phyloP scores from a whole-genome alignment of 30 jellyfish, hydroid and myxozoan genomes.

The Aurelia coerulea region DNA sequence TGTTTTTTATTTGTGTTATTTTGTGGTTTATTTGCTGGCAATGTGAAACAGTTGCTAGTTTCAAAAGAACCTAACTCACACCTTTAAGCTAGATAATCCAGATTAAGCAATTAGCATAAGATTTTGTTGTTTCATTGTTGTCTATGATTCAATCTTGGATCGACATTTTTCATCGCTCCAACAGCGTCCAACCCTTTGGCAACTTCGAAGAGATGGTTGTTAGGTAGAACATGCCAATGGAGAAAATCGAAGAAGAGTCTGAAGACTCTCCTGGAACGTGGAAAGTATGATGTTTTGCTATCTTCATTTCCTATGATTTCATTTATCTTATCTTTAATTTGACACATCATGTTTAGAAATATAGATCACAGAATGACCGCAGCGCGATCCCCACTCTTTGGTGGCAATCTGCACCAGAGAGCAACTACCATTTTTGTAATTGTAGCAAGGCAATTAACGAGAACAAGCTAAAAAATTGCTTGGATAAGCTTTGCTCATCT shows the following conservation, averaged over 20 bases:
- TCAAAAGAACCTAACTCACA: not conserved
- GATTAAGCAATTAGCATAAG: constrained; percentile 52
- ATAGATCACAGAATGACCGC: too few species aligned
- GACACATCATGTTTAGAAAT: too few species aligned
- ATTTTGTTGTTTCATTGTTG: constrained; percentile 37
- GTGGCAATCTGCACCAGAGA: too few species aligned
- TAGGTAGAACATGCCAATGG: constrained; percentile 46
- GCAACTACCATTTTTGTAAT: too few species aligned
- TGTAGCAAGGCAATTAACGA: too few species aligned
- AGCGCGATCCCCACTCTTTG: too few species aligned
- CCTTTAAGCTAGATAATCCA: constrained; percentile 39
- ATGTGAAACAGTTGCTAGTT: constrained; percentile 22
- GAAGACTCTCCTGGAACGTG: constrained; percentile 39
- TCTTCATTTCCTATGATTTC: too few species aligned
- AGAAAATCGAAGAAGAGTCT: constrained; percentile 56
- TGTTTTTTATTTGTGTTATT: too few species aligned
- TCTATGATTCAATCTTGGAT: constrained; percentile 14
- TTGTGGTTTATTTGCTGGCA: not conserved
- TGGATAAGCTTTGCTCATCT: too few species aligned
- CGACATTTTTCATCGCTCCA: not conserved
- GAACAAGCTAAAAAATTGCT: too few species aligned
- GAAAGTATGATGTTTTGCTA: not conserved
- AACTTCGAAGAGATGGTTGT: too few species aligned
- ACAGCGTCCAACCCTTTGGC: not conserved
- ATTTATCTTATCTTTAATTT: too few species aligned